Conservation (phyloP, 2,797 vertebrate genomes). For the Sandelia bainsii region DNA sequence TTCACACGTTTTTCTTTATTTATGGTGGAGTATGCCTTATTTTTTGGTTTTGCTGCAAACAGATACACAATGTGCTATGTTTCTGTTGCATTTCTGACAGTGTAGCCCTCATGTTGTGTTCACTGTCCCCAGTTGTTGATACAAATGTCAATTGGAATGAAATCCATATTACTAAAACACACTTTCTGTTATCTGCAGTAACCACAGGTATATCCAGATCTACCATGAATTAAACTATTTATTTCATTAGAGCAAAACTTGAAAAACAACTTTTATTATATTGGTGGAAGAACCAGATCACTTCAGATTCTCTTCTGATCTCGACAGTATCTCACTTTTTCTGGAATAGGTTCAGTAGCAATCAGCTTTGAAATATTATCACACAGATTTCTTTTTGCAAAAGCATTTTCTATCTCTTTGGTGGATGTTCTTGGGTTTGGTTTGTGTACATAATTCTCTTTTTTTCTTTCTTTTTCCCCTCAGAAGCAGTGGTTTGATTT, state of each 20-base stretch:
- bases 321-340: conserved; percentile 9
- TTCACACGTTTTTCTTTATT: background rate
- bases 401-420: conserved; percentile 36
- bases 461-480: conserved; percentile 16
- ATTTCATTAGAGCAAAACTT: too few species aligned
- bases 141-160: conserved; percentile 5
- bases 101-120: background rate
- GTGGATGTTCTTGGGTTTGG: conserved; percentile 14
- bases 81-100: conserved; percentile 1
- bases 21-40: too few species aligned
- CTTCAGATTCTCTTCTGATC: conserved; percentile 25
- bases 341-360: conserved; percentile 22
- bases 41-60: background rate
- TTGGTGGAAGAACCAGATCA: background rate
- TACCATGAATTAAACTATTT: too few species aligned
- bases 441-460: conserved; percentile 23
- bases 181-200: background rate
- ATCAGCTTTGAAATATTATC: conserved; percentile 40
- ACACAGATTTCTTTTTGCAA: conserved; percentile 19
- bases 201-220: too few species aligned
- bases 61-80: background rate
- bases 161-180: background rate
- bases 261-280: background rate
- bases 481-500: conserved; percentile 63
- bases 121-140: conserved; percentile 1